Evolutionary conservation across 2,888 invertebrate genomes (phyloP), one percentile per base, ranked within the genome.

Genomic region (Oscheius sp.): DNA sequence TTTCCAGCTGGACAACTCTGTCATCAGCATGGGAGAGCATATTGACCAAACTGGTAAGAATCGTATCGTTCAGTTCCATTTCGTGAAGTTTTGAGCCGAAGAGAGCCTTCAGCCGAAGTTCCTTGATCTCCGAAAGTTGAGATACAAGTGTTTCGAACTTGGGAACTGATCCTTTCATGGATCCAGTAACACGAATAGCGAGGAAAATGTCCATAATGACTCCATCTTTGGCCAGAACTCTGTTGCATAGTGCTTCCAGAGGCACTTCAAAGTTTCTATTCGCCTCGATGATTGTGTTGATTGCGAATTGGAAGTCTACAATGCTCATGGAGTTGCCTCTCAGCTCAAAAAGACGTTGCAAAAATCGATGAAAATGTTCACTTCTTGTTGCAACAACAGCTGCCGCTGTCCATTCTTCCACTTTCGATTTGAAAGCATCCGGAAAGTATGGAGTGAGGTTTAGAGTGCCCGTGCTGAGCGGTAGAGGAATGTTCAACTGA

Each of bases 61-160:
- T 28, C 3, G 32, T 32, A 1, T 47, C 32, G 6, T 9, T 2
- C 5, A 45, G n/a, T 2, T 26, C 9, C 1, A 63, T 8, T 24
- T 63, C 63, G 36, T 63, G 63, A 0, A 63, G 30, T 20, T 63
- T 63, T 30, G 63, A 63, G 0, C 63, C 63, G 3, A 63, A 28
- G 0, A 63, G 49, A 1, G 63, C 63, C 2, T 33, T 45, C 1
- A 63, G 49, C 6, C 63, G 63, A 2, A 26, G 22, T 12, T 63
- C 63, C 6, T 44, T 47, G 20, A 63, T 63, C 2, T 63, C 49
- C 1, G 0, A 8, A 1, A 30, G 32, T 2, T 36, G 14, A 1
- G 1, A 1, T 5, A 49, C 47, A 0, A 28, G 1, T 0, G 36
- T 12, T n/a, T 41, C 33, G 12, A 28, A 12, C 3, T 63, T 45